Percentiles rank a stretch among this genome's conserved stretches.
Conservation (phyloP, 2,113 vertebrate genomes). For the Ariopsis seemanni region DNA sequence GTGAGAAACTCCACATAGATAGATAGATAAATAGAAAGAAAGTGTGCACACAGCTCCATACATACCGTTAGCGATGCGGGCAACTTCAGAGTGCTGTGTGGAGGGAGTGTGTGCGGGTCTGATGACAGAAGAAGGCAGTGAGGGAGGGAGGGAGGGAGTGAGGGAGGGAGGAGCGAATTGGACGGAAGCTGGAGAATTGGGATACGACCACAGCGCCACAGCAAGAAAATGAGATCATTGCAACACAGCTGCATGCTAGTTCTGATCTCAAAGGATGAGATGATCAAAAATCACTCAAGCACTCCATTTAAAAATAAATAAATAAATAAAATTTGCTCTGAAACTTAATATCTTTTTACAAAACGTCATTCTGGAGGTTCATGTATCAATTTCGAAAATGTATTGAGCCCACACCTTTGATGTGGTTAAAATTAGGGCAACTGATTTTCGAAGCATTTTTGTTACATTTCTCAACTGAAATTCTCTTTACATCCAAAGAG, state of each 20-base stretch:
- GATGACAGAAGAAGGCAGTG: neutral
- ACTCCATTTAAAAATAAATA: neutral
- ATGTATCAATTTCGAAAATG: neutral
- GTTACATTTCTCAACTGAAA: too few relatives aligned
- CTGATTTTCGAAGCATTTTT: too few relatives aligned
- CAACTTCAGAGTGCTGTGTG: conserved; percentile 22
- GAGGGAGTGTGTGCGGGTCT: conserved; percentile 36
- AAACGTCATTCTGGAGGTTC: neutral
- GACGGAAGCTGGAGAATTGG: neutral
- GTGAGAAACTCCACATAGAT: neutral
- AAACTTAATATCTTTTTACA: neutral
- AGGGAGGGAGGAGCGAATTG: neutral
- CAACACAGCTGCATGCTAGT: neutral
- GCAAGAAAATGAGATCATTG: neutral
- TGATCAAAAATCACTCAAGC: neutral
- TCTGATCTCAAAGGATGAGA: neutral
- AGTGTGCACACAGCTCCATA: conserved; percentile 21
- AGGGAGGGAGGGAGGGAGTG: conserved; percentile 29
- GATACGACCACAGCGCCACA: neutral
- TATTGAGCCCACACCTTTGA: neutral
- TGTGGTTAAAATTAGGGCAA: too few relatives aligned
- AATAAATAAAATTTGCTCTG: neutral
- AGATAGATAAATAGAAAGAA: neutral
- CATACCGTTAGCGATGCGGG: conserved; percentile 55
- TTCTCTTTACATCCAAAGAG: too few relatives aligned